Conservation (phyloP, 2,113 vertebrate genomes). For the Lasiurus cinereus region DNA sequence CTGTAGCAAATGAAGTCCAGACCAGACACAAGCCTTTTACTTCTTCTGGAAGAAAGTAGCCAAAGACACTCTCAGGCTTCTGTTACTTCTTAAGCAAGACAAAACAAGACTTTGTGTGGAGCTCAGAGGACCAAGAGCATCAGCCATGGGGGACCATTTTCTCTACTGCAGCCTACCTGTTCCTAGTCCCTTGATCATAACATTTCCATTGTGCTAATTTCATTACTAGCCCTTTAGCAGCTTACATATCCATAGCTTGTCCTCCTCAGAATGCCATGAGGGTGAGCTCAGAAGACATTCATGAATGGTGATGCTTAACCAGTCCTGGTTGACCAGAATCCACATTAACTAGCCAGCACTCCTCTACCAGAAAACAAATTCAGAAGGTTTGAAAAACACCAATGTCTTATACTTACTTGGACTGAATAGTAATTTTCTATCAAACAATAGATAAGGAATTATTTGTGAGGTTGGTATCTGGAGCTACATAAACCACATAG, state of each 20-base stretch:
- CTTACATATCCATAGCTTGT: background rate
- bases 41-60: background rate
- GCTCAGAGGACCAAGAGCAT: background rate
- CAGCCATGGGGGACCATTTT: background rate
- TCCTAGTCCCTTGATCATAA: background rate
- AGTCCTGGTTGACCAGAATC: background rate
- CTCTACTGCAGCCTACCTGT: background rate
- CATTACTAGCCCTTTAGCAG: background rate
- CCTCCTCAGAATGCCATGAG: background rate
- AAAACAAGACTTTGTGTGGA: background rate
- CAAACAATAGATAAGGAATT: background rate
- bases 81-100: background rate
- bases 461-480: background rate
- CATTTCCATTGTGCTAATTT: background rate
- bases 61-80: background rate
- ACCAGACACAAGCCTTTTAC: background rate
- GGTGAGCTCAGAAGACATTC: conserved; percentile 16
- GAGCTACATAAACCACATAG: background rate
- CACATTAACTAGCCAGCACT: background rate
- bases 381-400: conserved; percentile 1
- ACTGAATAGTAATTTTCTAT: background rate
- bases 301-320: conserved; percentile 28
- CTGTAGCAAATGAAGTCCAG: background rate
- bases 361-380: background rate
- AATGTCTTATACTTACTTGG: background rate